Evolutionary conservation across 2,888 invertebrate genomes (phyloP), one percentile per base, ranked within the genome.

Genomic region (Watsonalla cultraria): DNA sequence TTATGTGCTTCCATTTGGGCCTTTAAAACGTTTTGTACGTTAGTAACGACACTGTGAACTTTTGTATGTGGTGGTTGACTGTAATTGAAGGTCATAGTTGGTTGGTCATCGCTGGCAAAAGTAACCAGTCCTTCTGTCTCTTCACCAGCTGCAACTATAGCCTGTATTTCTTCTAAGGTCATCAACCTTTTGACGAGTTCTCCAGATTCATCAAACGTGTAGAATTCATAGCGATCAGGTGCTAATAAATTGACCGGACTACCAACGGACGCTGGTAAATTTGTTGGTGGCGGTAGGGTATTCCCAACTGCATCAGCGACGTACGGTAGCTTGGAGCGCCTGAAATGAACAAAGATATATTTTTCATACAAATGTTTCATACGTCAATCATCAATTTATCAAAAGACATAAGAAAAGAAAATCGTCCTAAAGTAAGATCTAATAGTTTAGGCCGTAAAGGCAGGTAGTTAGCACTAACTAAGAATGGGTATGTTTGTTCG

Each of bases 191-290:
- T 96, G 0, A 96, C 94, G 24, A 96, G 90, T 71, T 96, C 95
- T 11, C 96, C 96, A 54, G 94, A 94, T 70, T 96, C 95, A 71
- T 96, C 95, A 70, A 96, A 96, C 0, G 96, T 96, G 76, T 96
- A 96, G 80, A 96, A 97, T 75, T 96, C 96, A 78, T 96, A 96
- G 73, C 95, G 92, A 75, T 96, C 96, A 1, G 96, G 97, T 62
- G 95, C 94, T 6, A 96, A 84, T 0, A 97, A 89, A 68, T 94
- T 94, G 0, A 95, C 95, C 0, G 96, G 96, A 58, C 96, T 96
- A n/a, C 94, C 94, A 4, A 95, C 92, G 59, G 94, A 92, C 6
- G 93, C 87, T 47, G 92, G 93, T 47, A 82, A 82, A 58, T 78
- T 89, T 49, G 92, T 90, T 49, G 94, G 94, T 69, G 92, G 94